Evolutionary conservation across 2,113 vertebrate genomes (phyloP).

Genomic region (Epinephelus fuscoguttatus): DNA sequence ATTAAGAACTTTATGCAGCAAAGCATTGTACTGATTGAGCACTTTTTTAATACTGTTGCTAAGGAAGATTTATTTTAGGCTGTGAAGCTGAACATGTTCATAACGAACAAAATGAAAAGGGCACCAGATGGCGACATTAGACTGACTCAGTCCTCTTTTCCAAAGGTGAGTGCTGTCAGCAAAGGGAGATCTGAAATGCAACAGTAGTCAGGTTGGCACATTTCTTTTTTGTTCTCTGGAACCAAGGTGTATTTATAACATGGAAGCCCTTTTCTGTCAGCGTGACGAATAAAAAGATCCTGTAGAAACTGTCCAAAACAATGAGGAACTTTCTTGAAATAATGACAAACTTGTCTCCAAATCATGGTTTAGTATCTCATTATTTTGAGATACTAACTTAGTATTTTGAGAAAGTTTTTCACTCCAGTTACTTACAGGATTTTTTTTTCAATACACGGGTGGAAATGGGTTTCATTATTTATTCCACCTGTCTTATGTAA

Average conservation of each 20-base stretch:
- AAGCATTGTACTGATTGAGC: neutral
- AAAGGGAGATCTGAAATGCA: neutral
- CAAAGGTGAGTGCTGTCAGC: neutral
- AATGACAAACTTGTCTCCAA: too few species aligned
- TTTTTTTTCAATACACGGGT: too few species aligned
- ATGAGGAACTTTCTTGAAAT: too few species aligned
- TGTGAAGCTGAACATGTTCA: neutral
- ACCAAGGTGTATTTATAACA: neutral
- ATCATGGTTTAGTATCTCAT: too few species aligned
- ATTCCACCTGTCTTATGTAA: neutral
- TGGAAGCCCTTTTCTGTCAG: too few species aligned
- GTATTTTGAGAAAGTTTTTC: too few species aligned
- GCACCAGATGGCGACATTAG: slow-evolving; percentile 70
- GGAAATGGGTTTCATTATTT: neutral
- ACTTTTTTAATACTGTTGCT: neutral
- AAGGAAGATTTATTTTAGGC: neutral
- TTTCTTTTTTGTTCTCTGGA: neutral
- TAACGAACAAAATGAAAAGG: neutral
- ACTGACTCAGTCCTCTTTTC: neutral
- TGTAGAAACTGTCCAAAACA: too few species aligned
- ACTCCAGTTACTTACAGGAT: too few species aligned
- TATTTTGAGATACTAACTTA: too few species aligned
- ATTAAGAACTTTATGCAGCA: neutral
- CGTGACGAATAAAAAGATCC: too few species aligned
- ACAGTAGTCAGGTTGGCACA: neutral